These are phyloP conservation scores for Cephus nigrinus DNA, from an alignment of 2,888 invertebrate species.

Conservation along the genomic window DNA sequence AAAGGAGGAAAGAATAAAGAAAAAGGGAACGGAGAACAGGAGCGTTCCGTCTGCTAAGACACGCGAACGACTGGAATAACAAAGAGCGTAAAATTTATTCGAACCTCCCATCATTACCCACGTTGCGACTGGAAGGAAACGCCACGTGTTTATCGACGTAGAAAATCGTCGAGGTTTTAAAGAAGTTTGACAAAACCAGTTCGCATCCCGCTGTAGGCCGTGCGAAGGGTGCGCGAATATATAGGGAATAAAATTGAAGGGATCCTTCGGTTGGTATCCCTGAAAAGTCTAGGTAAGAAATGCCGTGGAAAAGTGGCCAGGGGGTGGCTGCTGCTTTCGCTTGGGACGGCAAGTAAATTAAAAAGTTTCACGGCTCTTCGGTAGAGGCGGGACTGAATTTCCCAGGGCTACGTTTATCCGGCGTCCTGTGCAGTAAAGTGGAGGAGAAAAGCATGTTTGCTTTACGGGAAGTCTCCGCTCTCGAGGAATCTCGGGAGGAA, in stretches of 20 bases:
- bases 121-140: neutral
- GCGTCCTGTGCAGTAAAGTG: neutral
- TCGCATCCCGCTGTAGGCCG: neutral
- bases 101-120: neutral
- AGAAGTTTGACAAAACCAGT: neutral
- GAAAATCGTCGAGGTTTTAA: neutral
- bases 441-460: neutral
- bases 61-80: neutral
- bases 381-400: neutral
- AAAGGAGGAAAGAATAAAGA: neutral
- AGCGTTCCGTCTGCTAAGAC: neutral
- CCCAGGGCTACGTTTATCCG: neutral
- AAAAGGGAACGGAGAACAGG: neutral
- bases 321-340: neutral
- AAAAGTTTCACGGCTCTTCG: neutral
- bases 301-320: neutral
- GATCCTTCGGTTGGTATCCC: neutral
- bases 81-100: neutral
- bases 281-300: neutral
- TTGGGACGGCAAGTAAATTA: constrained; percentile 2
- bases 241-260: neutral
- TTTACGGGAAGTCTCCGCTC: neutral
- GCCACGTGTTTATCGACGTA: neutral
- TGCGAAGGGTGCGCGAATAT: neutral
- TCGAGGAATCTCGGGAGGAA: neutral